Base-by-base conservation (phyloP, 2,888 invertebrate genomes). In the Cheilosia vulpina region DNA sequence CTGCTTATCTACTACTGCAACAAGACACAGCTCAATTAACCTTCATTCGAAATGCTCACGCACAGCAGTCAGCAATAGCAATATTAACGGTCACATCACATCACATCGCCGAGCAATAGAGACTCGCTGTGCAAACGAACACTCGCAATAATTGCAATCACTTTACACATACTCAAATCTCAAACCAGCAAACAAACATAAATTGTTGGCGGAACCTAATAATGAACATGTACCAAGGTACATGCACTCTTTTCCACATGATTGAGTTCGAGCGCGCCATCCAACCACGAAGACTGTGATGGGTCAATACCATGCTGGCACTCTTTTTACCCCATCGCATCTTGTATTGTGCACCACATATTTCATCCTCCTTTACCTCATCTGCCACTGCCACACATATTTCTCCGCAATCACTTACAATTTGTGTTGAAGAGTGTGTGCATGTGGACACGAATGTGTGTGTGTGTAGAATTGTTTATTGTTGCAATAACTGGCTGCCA, bases 101-200 rank as follows among this genome's bases (percentile, higher is more conserved):
- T 13, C 11, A 58, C 68, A 57, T 72, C 63, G 72, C 50, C 65
- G 17, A 72, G 27, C 24, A 65, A 38, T 41, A 24, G 4, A 52
- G 24, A 57, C 31, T n/a, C 15, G 60, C 60, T 63, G 65, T 60
- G n/a, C 24, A 72, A 78, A 62, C 72, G 34, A 66, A 60, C 71
- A 78, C 72, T 66, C 4, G 38, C 62, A 45, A 31, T 24, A 38
- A 41, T 58, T 53, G 58, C 65, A 82, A 65, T 77, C 60, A 78
- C 82, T 79, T 79, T 68, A 50, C 72, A 73, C 72, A 68, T 72
- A 73, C 78, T 73, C 66, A 73, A 47, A 53, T n/a, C 78, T 68
- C 66, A 73, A 47, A 45, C 15, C 9, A 41, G 24, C 41, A 24
- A 55, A 73, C 62, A 62, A 68, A 75, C 76, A 43, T 55, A 78